Evolutionary conservation across 2,113 vertebrate species (phyloP).

Genomic region (Oreocharis arfaki): DNA sequence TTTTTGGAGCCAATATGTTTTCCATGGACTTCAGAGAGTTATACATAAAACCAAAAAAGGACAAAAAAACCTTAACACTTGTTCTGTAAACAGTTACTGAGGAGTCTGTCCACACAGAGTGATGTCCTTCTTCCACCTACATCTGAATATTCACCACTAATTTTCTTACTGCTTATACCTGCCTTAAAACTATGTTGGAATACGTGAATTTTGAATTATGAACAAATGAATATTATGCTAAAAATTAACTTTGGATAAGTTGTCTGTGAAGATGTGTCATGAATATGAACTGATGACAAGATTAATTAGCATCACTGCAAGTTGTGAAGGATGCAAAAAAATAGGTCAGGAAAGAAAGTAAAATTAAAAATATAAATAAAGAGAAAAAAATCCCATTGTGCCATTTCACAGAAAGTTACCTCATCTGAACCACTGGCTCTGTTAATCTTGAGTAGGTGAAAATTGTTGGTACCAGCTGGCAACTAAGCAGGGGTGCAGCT

Average conservation of each 20-base stretch:
- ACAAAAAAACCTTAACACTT: neutral
- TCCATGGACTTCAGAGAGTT: neutral
- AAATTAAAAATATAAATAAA: neutral
- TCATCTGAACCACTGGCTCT: neutral
- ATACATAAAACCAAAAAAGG: neutral
- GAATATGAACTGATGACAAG: slow-evolving; percentile 3
- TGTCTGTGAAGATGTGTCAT: neutral
- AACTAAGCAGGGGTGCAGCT: neutral
- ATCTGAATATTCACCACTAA: neutral
- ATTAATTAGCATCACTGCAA: slow-evolving; percentile 10
- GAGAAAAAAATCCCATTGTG: neutral
- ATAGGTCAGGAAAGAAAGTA: neutral
- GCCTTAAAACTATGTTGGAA: neutral
- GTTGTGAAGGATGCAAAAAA: neutral
- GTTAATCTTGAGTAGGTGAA: neutral
- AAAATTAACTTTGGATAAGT: slow-evolving; percentile 3
- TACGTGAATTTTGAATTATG: neutral
- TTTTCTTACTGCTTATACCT: neutral
- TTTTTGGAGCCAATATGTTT: neutral
- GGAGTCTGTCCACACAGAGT: neutral
- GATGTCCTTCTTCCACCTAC: neutral
- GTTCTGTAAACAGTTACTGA: neutral
- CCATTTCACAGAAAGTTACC: neutral
- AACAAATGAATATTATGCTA: neutral
- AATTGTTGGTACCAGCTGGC: neutral